Base-by-base conservation (phyloP, 1,140 invertebrate species). In the Leucophenga varia region DNA sequence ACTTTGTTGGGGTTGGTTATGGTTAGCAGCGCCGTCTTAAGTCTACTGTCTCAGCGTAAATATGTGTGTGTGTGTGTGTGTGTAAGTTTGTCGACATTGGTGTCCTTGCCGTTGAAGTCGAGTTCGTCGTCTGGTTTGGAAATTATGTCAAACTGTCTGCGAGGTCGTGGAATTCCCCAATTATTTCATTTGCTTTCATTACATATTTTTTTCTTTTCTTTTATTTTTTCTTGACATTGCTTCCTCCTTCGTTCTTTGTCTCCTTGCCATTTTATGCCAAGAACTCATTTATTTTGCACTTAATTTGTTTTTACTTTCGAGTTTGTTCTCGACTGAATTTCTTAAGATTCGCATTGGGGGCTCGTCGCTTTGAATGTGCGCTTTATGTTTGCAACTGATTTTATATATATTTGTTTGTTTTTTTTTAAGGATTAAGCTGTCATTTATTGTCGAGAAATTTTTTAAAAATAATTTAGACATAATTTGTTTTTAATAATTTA, bases 1-100 rank as follows among this genome's bases (percentile, higher is more conserved):
- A 72, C 57, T 72, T 72, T 72, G 69, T 72, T 72, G 64, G 63
- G 69, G 69, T 60, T 72, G 69, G 69, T 72, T 72, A 72, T 72
- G 69, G 64, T 49, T 37, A 6, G n/a, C n/a, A n/a, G n/a, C n/a
- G n/a, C n/a, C n/a, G n/a, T n/a, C n/a, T n/a, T n/a, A n/a, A n/a
- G n/a, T n/a, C n/a, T n/a, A n/a, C n/a, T n/a, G n/a, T n/a, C n/a
- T n/a, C n/a, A n/a, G n/a, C n/a, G n/a, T n/a, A n/a, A 3, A 36
- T 35, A n/a, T 32, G 14, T 43, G 25, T 13, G 6, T 32, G 25
- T n/a, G 7, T 30, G 1, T 18, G 7, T n/a, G n/a, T 5, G 8
- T 36, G 32, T 18, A 6, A 18, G 19, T 17, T 57, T 54, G 64
- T n/a, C 7, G 7, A 8, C 7, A 30, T n/a, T 8, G 12, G 25